Conservation (phyloP, 2,888 invertebrate genomes). For the Volucella bombylans region DNA sequence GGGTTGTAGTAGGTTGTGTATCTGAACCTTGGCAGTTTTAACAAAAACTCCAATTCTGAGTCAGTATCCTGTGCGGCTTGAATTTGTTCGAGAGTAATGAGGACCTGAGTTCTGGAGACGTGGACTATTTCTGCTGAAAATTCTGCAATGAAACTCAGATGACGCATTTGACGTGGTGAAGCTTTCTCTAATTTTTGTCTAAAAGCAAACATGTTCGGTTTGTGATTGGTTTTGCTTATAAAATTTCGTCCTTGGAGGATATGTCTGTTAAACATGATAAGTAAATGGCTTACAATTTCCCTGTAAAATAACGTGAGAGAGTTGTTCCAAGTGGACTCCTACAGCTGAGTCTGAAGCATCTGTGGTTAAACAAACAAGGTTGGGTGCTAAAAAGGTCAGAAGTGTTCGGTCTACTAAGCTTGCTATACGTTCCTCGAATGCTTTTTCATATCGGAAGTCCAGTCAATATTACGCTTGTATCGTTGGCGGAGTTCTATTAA, state of each 20-base stretch:
- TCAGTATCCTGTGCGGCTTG: slow-evolving; percentile 27
- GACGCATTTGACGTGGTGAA: slow-evolving; percentile 78
- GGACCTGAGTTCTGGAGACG: slow-evolving; percentile 19
- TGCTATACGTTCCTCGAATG: not conserved
- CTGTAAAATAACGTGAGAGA: too few species aligned
- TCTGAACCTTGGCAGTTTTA: too few species aligned
- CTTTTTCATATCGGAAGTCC: not conserved
- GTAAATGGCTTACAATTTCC: too few species aligned
- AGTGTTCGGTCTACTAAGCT: not conserved
- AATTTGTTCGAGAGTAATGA: not conserved
- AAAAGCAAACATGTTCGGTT: slow-evolving; percentile 75
- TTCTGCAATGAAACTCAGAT: slow-evolving; percentile 76
- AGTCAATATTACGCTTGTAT: not conserved
- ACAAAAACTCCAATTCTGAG: too few species aligned
- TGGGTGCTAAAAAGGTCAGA: not conserved
- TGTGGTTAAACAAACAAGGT: slow-evolving; percentile 4
- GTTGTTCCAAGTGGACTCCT: slow-evolving; percentile 78
- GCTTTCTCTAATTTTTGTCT: slow-evolving; percentile 75
- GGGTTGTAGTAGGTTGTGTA: slow-evolving; percentile 1
- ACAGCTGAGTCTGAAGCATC: slow-evolving; percentile 34
- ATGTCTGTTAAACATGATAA: slow-evolving; percentile 74
- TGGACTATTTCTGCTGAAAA: slow-evolving; percentile 43
- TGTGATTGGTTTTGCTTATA: slow-evolving; percentile 62
- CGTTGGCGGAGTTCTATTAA: not conserved
- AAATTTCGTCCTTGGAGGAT: slow-evolving; percentile 58